A percentile compares a stretch with the other conserved stretches of the same genome.
phyloP scores from a whole-genome alignment of 2,797 vertebrate genomes.

The Oryzias sinensis region DNA sequence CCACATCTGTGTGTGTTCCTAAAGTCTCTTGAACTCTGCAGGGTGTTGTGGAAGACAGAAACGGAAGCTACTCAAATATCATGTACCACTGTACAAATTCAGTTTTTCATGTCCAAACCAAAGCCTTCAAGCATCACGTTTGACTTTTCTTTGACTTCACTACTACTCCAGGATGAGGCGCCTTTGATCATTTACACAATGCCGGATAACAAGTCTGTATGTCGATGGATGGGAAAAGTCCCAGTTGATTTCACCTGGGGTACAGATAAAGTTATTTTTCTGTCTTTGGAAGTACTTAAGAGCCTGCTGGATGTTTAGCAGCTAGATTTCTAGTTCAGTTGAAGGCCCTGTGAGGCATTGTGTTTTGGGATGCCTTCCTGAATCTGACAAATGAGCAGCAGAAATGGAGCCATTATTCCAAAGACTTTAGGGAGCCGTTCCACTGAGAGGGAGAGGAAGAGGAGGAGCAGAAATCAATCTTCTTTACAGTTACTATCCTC shows the following conservation, averaged over 20 bases:
- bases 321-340: slow-evolving; percentile 55
- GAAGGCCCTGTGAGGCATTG: slow-evolving; percentile 42
- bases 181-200: slow-evolving; percentile 18
- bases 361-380: slow-evolving; percentile 60
- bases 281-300: slow-evolving; percentile 46
- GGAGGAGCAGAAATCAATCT: slow-evolving; percentile 78
- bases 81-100: background rate
- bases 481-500: slow-evolving; percentile 39
- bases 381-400: slow-evolving; percentile 75
- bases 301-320: slow-evolving; percentile 54
- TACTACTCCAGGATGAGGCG: background rate
- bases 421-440: slow-evolving; percentile 72
- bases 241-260: slow-evolving; percentile 33
- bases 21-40: background rate
- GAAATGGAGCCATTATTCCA: slow-evolving; percentile 82
- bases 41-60: background rate
- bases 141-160: slow-evolving; percentile 11
- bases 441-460: slow-evolving; percentile 53
- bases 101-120: background rate
- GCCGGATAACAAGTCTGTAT: slow-evolving; percentile 7
- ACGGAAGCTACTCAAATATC: background rate
- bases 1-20: no score
- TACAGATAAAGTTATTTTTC: slow-evolving; percentile 48
- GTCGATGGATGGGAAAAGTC: background rate
- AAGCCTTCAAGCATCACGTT: background rate